Evolutionary conservation across 2,113 vertebrate genomes (phyloP).

Genomic region (Canis aureus): DNA sequence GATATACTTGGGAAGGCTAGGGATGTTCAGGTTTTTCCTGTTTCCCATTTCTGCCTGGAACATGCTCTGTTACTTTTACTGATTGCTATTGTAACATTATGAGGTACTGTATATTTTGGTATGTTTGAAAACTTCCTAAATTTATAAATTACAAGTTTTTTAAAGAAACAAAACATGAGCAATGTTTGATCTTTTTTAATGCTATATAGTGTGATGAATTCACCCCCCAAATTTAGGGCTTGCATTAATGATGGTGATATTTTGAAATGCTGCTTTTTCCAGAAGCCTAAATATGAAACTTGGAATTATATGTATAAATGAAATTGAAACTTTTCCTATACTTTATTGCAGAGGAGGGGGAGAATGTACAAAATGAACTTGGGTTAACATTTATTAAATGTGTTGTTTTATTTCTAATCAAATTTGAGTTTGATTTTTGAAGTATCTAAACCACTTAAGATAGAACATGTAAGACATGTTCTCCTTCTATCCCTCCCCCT

Average conservation of each 20-base stretch:
- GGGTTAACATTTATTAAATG: neutral
- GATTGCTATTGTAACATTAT: neutral
- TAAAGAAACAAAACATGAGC: neutral
- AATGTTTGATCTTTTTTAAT: neutral
- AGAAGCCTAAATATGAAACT: neutral
- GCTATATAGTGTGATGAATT: neutral
- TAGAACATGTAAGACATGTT: neutral
- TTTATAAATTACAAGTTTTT: constrained; percentile 34
- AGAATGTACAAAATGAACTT: neutral
- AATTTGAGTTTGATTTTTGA: constrained; percentile 17
- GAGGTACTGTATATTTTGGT: neutral
- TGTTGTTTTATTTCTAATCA: neutral
- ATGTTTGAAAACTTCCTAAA: neutral
- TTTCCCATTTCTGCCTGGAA: constrained; percentile 4
- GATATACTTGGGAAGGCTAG: neutral
- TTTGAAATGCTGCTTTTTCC: constrained; percentile 2
- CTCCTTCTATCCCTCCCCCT: neutral
- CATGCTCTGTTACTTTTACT: neutral
- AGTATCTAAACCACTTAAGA: neutral
- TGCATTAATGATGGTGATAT: neutral
- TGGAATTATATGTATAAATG: neutral
- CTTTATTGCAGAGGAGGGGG: neutral
- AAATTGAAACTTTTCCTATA: neutral
- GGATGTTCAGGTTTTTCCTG: neutral
- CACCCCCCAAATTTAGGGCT: neutral